Conservation (phyloP, 2,797 vertebrate species). For the Phrynocephalus forsythii region DNA sequence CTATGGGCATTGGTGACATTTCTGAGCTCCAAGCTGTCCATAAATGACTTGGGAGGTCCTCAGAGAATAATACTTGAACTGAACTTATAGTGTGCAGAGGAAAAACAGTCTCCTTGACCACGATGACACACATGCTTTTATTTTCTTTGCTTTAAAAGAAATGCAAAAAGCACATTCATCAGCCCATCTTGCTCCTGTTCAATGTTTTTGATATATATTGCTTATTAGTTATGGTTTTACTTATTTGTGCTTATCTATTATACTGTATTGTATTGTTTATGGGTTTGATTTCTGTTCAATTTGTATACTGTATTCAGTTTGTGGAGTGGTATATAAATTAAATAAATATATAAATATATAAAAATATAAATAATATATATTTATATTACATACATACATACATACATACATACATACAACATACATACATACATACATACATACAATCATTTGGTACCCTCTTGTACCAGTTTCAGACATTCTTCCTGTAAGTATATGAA, state of each 20-base stretch:
- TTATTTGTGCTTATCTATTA: no score
- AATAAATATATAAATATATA: no score
- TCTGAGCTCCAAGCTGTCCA: background rate
- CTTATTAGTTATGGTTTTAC: no score
- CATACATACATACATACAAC: no score
- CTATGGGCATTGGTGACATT: background rate
- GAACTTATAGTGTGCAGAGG: background rate
- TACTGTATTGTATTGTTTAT: no score
- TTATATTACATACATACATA: no score
- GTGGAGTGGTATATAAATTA: no score
- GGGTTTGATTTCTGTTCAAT: no score
- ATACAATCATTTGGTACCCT: constrained; percentile 11
- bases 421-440: no score
- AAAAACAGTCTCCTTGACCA: background rate
- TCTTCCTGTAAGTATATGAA: background rate
- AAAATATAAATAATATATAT: no score
- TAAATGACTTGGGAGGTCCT: background rate
- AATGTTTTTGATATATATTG: no score
- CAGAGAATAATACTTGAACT: background rate
- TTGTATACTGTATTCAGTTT: no score
- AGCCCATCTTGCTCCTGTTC: background rate
- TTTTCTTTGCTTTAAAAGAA: constrained; percentile 1
- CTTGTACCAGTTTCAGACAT: constrained; percentile 20
- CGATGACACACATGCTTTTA: background rate
- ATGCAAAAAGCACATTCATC: background rate